Evolutionary conservation across 2,797 vertebrate species (phyloP).

Genomic region (Sphenodon punctatus): DNA sequence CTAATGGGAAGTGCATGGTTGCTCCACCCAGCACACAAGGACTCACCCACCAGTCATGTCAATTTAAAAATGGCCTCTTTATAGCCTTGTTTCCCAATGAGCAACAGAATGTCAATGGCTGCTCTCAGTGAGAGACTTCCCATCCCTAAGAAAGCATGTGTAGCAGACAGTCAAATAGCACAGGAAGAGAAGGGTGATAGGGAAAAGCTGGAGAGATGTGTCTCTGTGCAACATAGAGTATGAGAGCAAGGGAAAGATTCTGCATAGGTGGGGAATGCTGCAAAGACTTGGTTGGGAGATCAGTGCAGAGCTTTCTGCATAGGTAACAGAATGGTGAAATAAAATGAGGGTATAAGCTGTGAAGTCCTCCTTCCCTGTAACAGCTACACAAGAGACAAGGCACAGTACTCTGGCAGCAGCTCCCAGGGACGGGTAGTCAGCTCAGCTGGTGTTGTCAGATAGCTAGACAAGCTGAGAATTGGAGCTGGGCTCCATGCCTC

Average conservation of each 20-base stretch:
- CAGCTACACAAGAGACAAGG: not conserved
- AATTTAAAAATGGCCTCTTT: too few relatives aligned
- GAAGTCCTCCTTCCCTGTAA: not conserved
- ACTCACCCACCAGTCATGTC: too few relatives aligned
- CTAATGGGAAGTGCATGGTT: too few relatives aligned
- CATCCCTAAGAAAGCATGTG: too few relatives aligned
- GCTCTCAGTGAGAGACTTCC: too few relatives aligned
- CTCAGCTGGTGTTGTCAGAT: not conserved
- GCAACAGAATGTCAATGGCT: too few relatives aligned
- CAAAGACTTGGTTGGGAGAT: too few relatives aligned
- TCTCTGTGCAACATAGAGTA: not conserved
- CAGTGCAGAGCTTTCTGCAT: too few relatives aligned
- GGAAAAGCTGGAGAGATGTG: rapidly evolving
- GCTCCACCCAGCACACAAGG: too few relatives aligned
- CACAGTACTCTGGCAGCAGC: not conserved
- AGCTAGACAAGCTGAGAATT: not conserved
- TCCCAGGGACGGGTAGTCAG: not conserved
- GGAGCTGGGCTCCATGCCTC: not conserved
- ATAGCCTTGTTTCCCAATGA: too few relatives aligned
- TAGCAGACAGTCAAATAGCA: rapidly evolving
- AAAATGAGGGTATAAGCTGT: too few relatives aligned
- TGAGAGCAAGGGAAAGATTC: not conserved
- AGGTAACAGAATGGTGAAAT: too few relatives aligned
- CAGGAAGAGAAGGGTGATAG: not conserved
- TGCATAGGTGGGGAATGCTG: not conserved